phyloP scores from a whole-genome alignment of 2,113 vertebrate genomes.

The Mastomys coucha region DNA sequence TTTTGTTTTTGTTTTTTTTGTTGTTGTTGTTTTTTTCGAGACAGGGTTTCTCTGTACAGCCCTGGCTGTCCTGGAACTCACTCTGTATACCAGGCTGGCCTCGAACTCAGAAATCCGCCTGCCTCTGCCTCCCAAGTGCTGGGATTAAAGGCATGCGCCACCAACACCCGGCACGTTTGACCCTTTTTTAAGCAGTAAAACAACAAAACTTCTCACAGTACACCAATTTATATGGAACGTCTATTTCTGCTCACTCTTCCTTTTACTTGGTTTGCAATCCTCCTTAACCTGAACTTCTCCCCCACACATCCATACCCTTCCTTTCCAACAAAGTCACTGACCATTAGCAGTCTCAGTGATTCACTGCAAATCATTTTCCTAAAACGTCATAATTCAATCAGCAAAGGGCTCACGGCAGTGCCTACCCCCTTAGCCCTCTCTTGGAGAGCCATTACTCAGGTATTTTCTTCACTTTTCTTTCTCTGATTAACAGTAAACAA shows the following conservation, averaged over 20 bases:
- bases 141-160: too few relatives aligned
- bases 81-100: too few relatives aligned
- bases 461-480: neutral
- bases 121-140: too few relatives aligned
- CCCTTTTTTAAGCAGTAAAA: neutral
- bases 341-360: neutral
- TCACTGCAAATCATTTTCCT: constrained; percentile 7
- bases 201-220: neutral
- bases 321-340: neutral
- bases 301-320: neutral
- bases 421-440: neutral
- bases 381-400: neutral
- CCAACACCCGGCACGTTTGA: too few relatives aligned
- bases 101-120: too few relatives aligned
- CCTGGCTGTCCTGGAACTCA: too few relatives aligned
- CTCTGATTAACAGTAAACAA: neutral
- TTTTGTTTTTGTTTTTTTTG: too few relatives aligned
- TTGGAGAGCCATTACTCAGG: rapidly evolving
- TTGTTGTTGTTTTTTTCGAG: too few relatives aligned
- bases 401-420: neutral
- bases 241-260: neutral
- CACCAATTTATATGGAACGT: neutral
- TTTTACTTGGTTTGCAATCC: neutral
- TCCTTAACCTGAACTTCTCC: neutral
- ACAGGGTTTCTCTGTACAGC: too few relatives aligned